Evolutionary conservation across 1,140 invertebrate genomes (phyloP).

Genomic region (Wasmannia auropunctata): DNA sequence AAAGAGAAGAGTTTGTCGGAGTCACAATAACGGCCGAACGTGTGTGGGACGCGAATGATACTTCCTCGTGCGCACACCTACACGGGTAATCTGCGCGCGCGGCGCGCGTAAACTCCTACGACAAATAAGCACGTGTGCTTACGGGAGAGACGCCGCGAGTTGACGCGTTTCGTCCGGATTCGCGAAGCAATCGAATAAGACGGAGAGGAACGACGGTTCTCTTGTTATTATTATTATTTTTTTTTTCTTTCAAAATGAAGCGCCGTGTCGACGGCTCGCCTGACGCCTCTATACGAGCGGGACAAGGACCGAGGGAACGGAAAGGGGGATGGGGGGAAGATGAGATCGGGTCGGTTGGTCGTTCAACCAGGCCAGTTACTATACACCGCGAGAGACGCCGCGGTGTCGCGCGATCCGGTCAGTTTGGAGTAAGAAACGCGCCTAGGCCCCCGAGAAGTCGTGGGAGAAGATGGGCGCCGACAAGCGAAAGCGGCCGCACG

Average conservation of each 20-base stretch:
- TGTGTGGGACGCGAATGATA: constrained; percentile 63
- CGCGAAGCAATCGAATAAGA: not conserved
- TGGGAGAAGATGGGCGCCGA: constrained; percentile 8
- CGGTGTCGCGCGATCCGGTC: constrained; percentile 58
- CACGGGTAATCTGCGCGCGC: constrained; percentile 4
- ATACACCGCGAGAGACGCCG: not conserved
- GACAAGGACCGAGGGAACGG: constrained; percentile 1
- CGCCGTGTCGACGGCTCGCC: not conserved
- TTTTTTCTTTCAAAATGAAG: not conserved
- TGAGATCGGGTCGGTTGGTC: constrained; percentile 64
- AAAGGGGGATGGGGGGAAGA: constrained; percentile 58
- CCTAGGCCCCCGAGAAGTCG: not conserved
- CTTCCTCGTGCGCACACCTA: constrained; percentile 13
- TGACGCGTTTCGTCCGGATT: not conserved
- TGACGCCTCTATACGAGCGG: constrained; percentile 30
- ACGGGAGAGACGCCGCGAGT: not conserved
- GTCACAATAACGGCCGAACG: constrained; percentile 44
- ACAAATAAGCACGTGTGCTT: constrained; percentile 34
- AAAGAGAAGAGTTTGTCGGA: not conserved
- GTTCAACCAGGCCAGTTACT: constrained; percentile 59
- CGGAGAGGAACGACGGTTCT: not conserved
- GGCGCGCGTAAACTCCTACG: constrained; percentile 8
- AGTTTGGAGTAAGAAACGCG: constrained; percentile 57
- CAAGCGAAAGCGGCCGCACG: not conserved
- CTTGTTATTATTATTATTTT: not conserved